Percentiles rank a stretch among this genome's conserved stretches.
Evolutionary conservation across 2,888 invertebrate species (phyloP).

Genomic region (Dynastes tityus): DNA sequence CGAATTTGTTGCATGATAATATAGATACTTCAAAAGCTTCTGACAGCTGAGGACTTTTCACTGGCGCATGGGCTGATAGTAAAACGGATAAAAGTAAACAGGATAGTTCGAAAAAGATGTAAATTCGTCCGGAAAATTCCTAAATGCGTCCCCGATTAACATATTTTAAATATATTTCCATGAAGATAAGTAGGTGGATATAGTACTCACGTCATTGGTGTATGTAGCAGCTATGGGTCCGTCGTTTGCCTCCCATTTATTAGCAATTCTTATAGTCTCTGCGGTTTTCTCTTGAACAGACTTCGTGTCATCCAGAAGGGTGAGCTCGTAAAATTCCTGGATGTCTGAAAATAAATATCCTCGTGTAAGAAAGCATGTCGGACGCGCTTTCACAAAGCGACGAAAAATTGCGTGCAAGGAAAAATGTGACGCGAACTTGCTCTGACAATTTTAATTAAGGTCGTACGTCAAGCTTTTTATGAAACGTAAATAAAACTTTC

Average conservation of each 20-base stretch:
- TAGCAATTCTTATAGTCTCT: conserved; percentile 95
- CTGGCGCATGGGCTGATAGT: not conserved
- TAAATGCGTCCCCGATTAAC: conserved; percentile 28
- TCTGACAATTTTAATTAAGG: conserved; percentile 42
- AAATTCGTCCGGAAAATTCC: conserved; percentile 3
- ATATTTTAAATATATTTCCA: conserved; percentile 39
- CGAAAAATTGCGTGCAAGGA: conserved; percentile 35
- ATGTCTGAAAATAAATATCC: conserved; percentile 81
- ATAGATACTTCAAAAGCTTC: too few species aligned
- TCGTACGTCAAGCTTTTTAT: conserved; percentile 45
- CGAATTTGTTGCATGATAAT: too few species aligned
- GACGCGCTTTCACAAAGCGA: conserved; percentile 8
- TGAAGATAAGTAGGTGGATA: conserved; percentile 9
- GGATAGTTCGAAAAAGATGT: not conserved
- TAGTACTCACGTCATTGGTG: conserved; percentile 76
- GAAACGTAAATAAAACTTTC: conserved; percentile 43
- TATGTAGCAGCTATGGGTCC: conserved; percentile 77
- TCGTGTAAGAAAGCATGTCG: conserved; percentile 19
- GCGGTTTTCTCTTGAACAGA: conserved; percentile 96
- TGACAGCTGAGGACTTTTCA: too few species aligned
- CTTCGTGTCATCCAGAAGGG: conserved; percentile 95
- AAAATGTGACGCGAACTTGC: conserved; percentile 40
- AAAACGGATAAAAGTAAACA: not conserved
- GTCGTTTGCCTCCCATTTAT: conserved; percentile 89
- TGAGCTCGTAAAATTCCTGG: conserved; percentile 99